Evolutionary conservation across 2,113 vertebrate species (phyloP), one percentile per base, ranked within the genome.

Genomic region (Percopsis transmontana): DNA sequence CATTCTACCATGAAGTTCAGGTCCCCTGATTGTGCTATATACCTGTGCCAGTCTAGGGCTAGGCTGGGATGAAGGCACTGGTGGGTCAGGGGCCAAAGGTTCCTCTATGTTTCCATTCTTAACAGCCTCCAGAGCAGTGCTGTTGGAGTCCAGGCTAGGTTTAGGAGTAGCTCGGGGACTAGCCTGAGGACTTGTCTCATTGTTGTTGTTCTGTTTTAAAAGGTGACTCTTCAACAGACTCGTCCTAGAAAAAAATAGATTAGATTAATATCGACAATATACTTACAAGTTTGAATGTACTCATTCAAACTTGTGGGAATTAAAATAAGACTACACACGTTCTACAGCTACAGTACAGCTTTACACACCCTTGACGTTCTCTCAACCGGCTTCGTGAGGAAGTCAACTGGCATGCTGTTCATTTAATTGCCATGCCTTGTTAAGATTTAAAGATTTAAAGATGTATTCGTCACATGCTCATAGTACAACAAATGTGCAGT

Each of bases 81-180:
- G 33, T 3, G 74, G 40, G 90, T 95, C 76, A 5, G 93, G 81
- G 0, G 88, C 59, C 20, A 74, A 80, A 0, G 89, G 84, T 68
- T 94, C 92, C 4, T 95, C 94, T 1, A 94, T 75, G 72, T 92
- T 93, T 47, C 97, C 97, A 0, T 98, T 99, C 77, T 93, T 96
- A 63, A 96, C 84, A 2, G 88, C 79, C 19, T 96, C 95, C 12
- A 79, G 89, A 0, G 76, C 77, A 0, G 85, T 85, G 0, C 89
- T 90, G 19, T 85, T 80, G 0, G 89, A 88, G 1, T 93, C 94
- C 6, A 88, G 16, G 0, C 90, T 90, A 2, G 83, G 92, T 68
- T 94, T 96, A 16, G 94, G 91, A 1, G 82, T 84, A 54, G 39
- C 66, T 39, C 58, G 81, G 5, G 84, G 85, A 40, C 87, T 83